Base-by-base conservation (phyloP, 2,888 invertebrate species). In the Trachelus iudaicus region DNA sequence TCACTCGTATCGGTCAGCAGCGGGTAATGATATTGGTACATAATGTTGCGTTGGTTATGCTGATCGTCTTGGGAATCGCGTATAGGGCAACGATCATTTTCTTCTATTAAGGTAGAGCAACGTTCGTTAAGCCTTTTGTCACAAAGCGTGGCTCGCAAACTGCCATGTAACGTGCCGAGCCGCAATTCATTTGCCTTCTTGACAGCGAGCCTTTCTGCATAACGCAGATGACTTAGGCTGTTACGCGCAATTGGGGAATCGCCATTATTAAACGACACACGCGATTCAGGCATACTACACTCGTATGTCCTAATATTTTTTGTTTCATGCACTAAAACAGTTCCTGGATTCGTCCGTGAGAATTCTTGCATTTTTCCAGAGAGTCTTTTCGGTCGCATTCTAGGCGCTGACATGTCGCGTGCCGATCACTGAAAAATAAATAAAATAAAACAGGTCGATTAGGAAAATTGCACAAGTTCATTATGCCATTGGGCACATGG, bases 351-450 rank as follows among this genome's bases (percentile, higher is more conserved):
- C 76, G 76, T 75, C 35, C 75, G 73, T 73, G 81, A 81, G 76
- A 76, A 77, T 76, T 69, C 75, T 82, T 81, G 81, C 86, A 86
- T 86, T 81, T 87, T 85, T 83, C 75, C 78, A 71, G 76, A 74
- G 79, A 77, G 78, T 80, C 82, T 82, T 85, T 80, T 79, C 78
- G 80, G 79, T 83, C 81, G 79, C 83, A 81, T 77, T 83, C 76
- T 79, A 81, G 76, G 84, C 76, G 81, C 82, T 79, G 83, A 80
- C 88, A 88, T 88, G 76, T 82, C 83, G 80, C 34, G 69, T 81
- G 87, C 81, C 85, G 86, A 85, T 87, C 84, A 89, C 88, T 89
- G 81, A 23, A 86, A 86, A 79, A 73, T 12, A 34, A 73, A 73
- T 4, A 15, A 1, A 34, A 35, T 73, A 34, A 31, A 34, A n/a